Evolutionary conservation across 2,888 invertebrate species (phyloP).

Genomic region (Cephus pulcher): DNA sequence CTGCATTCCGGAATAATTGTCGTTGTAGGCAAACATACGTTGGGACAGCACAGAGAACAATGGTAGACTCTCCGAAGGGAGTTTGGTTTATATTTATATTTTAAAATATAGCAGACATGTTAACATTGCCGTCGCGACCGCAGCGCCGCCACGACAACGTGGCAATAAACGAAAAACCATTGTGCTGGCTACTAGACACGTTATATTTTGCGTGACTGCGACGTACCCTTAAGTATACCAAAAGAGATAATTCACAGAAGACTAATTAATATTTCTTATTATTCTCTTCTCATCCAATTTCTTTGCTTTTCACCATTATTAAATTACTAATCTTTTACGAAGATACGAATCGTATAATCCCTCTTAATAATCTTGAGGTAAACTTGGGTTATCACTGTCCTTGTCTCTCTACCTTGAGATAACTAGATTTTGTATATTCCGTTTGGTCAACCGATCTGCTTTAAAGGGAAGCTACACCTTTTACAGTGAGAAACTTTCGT

Average conservation of each 20-base stretch:
- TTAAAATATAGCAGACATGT: constrained; percentile 1
- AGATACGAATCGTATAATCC: not conserved
- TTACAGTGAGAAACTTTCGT: no score
- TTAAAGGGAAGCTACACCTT: no score
- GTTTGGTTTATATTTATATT: constrained; percentile 5
- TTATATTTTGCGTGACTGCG: not conserved
- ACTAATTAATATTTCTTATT: not conserved
- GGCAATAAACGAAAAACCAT: not conserved
- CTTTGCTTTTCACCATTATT: not conserved
- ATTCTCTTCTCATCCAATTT: not conserved
- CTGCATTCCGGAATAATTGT: constrained; percentile 16
- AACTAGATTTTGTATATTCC: not conserved
- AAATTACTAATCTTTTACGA: not conserved
- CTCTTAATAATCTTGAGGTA: not conserved
- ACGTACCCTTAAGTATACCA: not conserved
- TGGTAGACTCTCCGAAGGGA: constrained; percentile 3
- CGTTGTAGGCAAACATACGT: constrained; percentile 15
- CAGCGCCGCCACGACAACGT: not conserved
- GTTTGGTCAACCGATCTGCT: no score
- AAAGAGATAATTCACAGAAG: not conserved
- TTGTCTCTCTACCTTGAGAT: not conserved
- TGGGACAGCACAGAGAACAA: constrained; percentile 14
- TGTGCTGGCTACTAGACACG: not conserved
- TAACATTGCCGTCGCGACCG: not conserved
- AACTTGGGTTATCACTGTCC: no score